A percentile compares a stretch with the other conserved stretches of the same genome.
Conservation (phyloP, 2,888 invertebrate species). For the Cantharis nigra region DNA sequence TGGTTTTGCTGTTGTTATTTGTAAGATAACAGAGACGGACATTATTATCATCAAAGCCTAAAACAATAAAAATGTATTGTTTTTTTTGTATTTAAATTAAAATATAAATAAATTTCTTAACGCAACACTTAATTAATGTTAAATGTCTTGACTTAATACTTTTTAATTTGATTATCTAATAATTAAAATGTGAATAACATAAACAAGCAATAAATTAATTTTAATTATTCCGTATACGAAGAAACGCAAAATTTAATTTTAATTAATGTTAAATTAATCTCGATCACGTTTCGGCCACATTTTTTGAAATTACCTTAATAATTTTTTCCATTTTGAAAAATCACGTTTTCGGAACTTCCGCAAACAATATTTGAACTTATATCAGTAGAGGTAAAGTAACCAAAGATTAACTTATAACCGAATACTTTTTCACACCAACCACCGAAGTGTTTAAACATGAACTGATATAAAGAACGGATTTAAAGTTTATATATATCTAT, state of each 20-base stretch:
- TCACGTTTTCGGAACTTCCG: neutral
- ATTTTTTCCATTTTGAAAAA: neutral
- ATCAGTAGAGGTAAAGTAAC: neutral
- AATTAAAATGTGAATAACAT: constrained; percentile 2
- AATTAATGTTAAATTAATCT: neutral
- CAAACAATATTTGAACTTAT: neutral
- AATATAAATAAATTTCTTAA: neutral
- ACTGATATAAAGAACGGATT: constrained; percentile 12
- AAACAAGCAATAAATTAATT: constrained; percentile 14
- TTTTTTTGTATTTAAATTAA: neutral
- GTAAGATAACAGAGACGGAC: neutral
- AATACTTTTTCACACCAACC: neutral
- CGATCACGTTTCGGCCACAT: constrained; percentile 7
- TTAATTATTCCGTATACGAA: constrained; percentile 11
- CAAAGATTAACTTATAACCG: neutral
- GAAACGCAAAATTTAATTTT: neutral
- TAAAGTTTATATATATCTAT: constrained; percentile 24
- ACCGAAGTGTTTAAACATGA: neutral
- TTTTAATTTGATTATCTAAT: neutral
- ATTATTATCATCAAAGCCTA: neutral
- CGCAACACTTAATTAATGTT: neutral
- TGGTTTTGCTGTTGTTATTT: constrained; percentile 12
- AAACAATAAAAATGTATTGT: neutral
- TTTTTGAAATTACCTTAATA: neutral
- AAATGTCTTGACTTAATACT: neutral